Percentiles rank a stretch among this genome's conserved stretches.
Evolutionary conservation across 2,797 vertebrate species (phyloP).

Genomic region (Molossus alvarezi): DNA sequence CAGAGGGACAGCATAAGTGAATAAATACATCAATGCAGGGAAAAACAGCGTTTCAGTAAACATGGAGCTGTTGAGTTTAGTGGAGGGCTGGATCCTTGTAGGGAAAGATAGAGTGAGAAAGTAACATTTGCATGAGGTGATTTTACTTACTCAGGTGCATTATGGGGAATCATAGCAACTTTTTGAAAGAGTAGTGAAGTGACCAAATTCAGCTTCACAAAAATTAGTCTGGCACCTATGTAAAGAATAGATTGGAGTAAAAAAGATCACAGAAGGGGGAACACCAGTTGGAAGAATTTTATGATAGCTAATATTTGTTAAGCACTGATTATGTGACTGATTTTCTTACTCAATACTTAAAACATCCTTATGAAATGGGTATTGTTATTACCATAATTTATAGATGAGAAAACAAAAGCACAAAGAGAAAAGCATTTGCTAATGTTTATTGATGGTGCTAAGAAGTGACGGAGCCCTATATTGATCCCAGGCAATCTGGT

Average conservation of each 20-base stretch:
- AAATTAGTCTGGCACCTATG: background rate
- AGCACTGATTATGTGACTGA: background rate
- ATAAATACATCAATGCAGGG: background rate
- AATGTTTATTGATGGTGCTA: background rate
- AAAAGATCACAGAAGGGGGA: background rate
- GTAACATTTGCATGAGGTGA: background rate
- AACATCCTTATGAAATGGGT: background rate
- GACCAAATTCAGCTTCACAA: background rate
- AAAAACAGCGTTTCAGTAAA: background rate
- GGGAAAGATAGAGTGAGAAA: background rate
- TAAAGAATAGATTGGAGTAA: background rate
- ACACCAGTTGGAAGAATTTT: background rate
- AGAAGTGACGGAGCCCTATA: background rate
- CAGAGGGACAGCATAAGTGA: background rate
- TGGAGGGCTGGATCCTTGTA: background rate
- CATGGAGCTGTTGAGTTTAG: background rate
- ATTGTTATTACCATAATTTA: background rate
- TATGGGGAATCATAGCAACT: background rate
- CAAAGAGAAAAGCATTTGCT: background rate
- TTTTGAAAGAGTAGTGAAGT: background rate
- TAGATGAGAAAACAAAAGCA: slow-evolving; percentile 1
- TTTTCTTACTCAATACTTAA: background rate
- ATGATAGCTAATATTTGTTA: background rate
- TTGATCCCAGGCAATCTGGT: background rate
- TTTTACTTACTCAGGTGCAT: background rate